These are phyloP conservation scores for Oxycera nigricornis DNA, from an alignment of 2,888 invertebrate species.

Conservation along the genomic window DNA sequence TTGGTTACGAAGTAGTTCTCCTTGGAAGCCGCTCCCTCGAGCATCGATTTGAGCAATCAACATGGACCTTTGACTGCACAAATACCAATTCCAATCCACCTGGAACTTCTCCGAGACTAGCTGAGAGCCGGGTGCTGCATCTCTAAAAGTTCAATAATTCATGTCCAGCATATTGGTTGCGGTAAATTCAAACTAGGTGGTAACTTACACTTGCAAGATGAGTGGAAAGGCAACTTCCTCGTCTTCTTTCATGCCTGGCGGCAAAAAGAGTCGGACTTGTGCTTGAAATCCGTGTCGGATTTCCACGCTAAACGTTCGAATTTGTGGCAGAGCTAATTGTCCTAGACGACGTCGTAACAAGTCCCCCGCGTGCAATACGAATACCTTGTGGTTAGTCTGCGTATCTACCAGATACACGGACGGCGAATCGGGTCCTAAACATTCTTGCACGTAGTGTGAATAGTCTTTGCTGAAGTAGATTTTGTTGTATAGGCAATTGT, in stretches of 20 bases:
- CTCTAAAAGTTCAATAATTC: constrained; percentile 63
- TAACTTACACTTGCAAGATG: constrained; percentile 80
- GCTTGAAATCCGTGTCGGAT: constrained; percentile 72
- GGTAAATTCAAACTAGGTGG: background rate
- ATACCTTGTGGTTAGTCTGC: constrained; percentile 67
- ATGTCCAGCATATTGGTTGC: background rate
- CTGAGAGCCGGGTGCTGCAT: constrained; percentile 84
- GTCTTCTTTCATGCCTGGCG: constrained; percentile 82
- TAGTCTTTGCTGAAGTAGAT: constrained; percentile 71
- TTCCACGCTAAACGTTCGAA: constrained; percentile 74
- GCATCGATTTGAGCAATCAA: constrained; percentile 91
- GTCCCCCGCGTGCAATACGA: constrained; percentile 74
- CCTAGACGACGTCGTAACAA: constrained; percentile 69
- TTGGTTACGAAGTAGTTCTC: constrained; percentile 75
- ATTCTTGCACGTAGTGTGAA: constrained; percentile 74
- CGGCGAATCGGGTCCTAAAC: constrained; percentile 79
- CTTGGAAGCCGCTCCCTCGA: constrained; percentile 84
- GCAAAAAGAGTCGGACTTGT: constrained; percentile 79
- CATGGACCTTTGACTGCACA: constrained; percentile 81
- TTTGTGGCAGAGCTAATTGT: constrained; percentile 76
- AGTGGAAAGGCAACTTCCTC: constrained; percentile 83
- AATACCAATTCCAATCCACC: constrained; percentile 84
- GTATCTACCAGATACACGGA: constrained; percentile 71
- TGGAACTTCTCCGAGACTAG: constrained; percentile 82
- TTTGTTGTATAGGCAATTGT: constrained; percentile 70